Evolutionary conservation across 2,888 invertebrate genomes (phyloP).

Genomic region (Xestia c-nigrum): DNA sequence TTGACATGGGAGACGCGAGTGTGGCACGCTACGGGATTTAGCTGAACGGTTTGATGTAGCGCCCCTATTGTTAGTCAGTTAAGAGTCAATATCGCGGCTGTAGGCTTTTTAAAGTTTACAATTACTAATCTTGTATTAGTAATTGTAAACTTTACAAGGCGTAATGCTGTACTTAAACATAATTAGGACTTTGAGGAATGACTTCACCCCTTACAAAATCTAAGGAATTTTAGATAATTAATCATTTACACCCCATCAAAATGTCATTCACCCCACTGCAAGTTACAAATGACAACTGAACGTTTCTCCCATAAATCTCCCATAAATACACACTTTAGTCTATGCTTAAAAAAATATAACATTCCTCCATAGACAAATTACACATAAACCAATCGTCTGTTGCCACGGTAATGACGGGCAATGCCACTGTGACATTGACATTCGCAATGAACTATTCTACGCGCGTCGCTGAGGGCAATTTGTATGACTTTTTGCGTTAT

Average conservation of each 20-base stretch:
- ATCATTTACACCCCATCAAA: not conserved
- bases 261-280: not conserved
- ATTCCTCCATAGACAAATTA: conserved; percentile 30
- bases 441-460: conserved; percentile 35
- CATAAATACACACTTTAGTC: no score
- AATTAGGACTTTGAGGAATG: not conserved
- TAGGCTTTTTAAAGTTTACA: not conserved
- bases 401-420: conserved; percentile 28
- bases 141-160: no score
- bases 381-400: conserved; percentile 27
- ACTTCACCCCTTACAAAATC: not conserved
- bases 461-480: conserved; percentile 55
- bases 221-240: not conserved
- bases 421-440: conserved; percentile 61
- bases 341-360: not conserved
- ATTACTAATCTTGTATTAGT: no score
- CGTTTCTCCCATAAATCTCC: not conserved
- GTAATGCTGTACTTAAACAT: not conserved
- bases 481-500: conserved; percentile 61
- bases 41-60: not conserved
- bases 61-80: not conserved
- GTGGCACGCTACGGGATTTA: conserved; percentile 22
- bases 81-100: not conserved
- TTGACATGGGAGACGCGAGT: conserved; percentile 34
- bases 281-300: not conserved